Evolutionary conservation across 2,888 invertebrate species (phyloP), one percentile per base, ranked within the genome.

Genomic region (Ariolimax columbianus): DNA sequence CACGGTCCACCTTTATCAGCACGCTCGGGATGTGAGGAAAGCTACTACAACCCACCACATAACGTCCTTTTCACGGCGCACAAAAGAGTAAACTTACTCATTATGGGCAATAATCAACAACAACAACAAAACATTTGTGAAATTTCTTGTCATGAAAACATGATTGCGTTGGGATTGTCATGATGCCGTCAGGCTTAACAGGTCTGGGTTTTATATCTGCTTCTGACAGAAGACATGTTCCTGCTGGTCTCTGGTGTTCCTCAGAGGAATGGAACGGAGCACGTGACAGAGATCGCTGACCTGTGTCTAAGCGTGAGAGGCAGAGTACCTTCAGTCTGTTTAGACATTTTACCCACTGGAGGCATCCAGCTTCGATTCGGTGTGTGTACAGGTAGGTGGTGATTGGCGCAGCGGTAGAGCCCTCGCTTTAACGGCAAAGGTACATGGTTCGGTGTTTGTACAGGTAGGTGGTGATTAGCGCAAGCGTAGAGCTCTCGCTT

Each of bases 281-380:
- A 82, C 33, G 77, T 77, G n/a, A 77, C 77, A n/a, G 83, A 83
- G 59, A 70, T 83, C 14, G 83, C 83, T 26, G 70, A 83, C 55
- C 36, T 83, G 51, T 83, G 83, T 55, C 70, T 83, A 30, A 70
- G n/a, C 33, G 51, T 83, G 38, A 73, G 78, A 51, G 40, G 14
- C 9, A 43, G 78, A 23, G 63, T 63, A 36, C 33, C 47, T 1
- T 78, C 70, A 51, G 77, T 78, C n/a, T 70, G 68, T 51, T 36
- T 77, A 66, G 68, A 77, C 23, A 47, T 70, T 33, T 43, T 72
- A 14, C 66, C 59, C 4, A 33, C 23, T 36, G 55, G 36, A n/a
- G 83, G 83, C 6, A 63, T 83, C 4, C n/a, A 63, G n/a, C 70
- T 83, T 9, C 66, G 75, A 43, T 83, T 77, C 55, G 83, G 83